Conservation (phyloP, 2,797 vertebrate genomes). For the Eulemur rubriventer region DNA sequence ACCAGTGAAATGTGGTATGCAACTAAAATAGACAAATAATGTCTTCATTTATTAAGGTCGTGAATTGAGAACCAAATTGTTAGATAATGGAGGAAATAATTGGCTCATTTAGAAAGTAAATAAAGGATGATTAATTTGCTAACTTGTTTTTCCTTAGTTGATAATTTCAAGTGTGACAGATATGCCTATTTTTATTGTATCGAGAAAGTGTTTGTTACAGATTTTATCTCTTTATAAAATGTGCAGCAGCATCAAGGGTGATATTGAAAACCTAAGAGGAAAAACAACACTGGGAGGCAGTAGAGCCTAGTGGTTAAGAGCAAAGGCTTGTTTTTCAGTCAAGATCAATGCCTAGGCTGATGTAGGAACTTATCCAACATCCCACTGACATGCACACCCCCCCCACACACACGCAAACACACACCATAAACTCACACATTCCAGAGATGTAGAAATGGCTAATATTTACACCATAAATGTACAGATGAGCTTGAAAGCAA, state of each 20-base stretch:
- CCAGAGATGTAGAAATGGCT: not conserved
- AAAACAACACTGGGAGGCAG: constrained; percentile 47
- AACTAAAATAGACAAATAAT: constrained; percentile 8
- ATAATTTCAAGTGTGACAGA: not conserved
- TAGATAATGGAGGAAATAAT: constrained; percentile 33
- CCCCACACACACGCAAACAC: not conserved
- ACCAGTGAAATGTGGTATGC: not conserved
- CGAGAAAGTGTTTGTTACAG: not conserved
- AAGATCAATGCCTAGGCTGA: not conserved
- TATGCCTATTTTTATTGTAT: constrained; percentile 13
- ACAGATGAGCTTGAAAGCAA: constrained; percentile 23
- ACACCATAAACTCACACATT: not conserved
- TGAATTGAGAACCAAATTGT: constrained; percentile 1
- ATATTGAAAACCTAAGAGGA: not conserved
- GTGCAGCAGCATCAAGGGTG: not conserved
- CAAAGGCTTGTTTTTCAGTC: not conserved
- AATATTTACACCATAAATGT: not conserved
- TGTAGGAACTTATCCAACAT: constrained; percentile 34
- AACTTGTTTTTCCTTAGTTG: constrained; percentile 14
- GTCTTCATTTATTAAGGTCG: not conserved
- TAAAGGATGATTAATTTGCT: constrained; percentile 44
- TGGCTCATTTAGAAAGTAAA: constrained; percentile 29
- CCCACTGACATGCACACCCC: not conserved
- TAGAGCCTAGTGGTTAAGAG: constrained; percentile 23
- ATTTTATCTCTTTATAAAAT: constrained; percentile 41